Conservation (phyloP, 2,113 vertebrate genomes). For the Entelurus aequoreus region DNA sequence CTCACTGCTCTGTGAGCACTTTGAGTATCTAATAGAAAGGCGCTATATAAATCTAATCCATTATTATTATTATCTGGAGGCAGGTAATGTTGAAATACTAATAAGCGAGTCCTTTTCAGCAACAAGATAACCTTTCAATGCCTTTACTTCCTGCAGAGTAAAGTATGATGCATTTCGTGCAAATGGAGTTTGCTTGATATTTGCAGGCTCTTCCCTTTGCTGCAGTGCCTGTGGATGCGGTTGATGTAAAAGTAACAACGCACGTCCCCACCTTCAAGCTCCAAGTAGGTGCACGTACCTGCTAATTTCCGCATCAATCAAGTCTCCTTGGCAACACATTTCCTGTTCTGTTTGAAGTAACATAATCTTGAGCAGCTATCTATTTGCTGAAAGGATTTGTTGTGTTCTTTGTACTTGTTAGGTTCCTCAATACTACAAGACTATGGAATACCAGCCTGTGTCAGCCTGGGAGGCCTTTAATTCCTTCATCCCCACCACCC, state of each 20-base stretch:
- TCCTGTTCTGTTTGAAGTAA: not conserved
- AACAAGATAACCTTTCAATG: not conserved
- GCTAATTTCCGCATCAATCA: not conserved
- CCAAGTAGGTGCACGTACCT: constrained; percentile 69
- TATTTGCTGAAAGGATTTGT: not conserved
- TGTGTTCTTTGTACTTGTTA: constrained; percentile 40
- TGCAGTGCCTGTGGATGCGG: constrained; percentile 61
- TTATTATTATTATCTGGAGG: no score
- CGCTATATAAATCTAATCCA: no score
- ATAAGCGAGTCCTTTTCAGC: not conserved
- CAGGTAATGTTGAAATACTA: not conserved
- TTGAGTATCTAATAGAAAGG: no score
- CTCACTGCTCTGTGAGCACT: no score
- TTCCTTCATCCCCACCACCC: constrained; percentile 61
- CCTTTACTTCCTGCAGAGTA: constrained; percentile 5
- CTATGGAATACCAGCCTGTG: constrained; percentile 76
- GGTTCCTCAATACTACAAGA: constrained; percentile 80
- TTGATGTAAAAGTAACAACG: constrained; percentile 64
- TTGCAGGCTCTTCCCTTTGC: constrained; percentile 74
- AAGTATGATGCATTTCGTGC: not conserved
- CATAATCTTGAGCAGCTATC: not conserved
- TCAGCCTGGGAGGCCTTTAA: constrained; percentile 63
- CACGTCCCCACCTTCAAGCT: constrained; percentile 73
- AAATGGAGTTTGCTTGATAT: constrained; percentile 41
- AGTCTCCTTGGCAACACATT: not conserved